These are phyloP conservation scores for Lepidurus arcticus DNA, from an alignment of 1,140 invertebrate species.

Conservation along the genomic window DNA sequence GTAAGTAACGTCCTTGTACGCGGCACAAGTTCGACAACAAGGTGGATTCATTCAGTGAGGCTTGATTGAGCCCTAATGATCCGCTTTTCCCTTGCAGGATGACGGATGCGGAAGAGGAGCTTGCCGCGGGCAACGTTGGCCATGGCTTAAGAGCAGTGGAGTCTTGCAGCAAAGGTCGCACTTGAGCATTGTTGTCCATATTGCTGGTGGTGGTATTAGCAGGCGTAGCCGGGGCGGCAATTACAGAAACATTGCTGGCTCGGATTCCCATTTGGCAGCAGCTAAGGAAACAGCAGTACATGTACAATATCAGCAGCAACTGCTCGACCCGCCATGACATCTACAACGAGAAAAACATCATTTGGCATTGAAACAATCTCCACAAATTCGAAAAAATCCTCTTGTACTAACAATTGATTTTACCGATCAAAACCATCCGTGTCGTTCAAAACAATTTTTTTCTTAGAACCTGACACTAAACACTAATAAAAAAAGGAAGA, in stretches of 20 bases:
- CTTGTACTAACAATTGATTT: too few species aligned
- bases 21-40: conserved; percentile 23
- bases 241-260: background rate
- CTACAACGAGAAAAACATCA: background rate
- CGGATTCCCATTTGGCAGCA: background rate
- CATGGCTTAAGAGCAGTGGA: background rate
- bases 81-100: background rate
- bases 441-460: too few species aligned
- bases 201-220: background rate
- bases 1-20: conserved; percentile 33
- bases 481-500: too few species aligned
- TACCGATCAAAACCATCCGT: too few species aligned
- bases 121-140: background rate
- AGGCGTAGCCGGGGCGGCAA: background rate
- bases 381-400: too few species aligned
- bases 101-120: background rate
- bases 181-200: background rate
- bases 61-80: background rate
- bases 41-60: background rate
- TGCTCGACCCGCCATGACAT: conserved; percentile 8
- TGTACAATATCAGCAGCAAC: background rate
- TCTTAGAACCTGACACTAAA: too few species aligned
- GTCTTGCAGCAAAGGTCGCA: background rate
- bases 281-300: background rate
- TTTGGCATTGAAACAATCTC: background rate